A percentile compares a stretch with the other conserved stretches of the same genome.
Evolutionary conservation across 2,113 vertebrate species (phyloP).

Genomic region (Solea senegalensis): DNA sequence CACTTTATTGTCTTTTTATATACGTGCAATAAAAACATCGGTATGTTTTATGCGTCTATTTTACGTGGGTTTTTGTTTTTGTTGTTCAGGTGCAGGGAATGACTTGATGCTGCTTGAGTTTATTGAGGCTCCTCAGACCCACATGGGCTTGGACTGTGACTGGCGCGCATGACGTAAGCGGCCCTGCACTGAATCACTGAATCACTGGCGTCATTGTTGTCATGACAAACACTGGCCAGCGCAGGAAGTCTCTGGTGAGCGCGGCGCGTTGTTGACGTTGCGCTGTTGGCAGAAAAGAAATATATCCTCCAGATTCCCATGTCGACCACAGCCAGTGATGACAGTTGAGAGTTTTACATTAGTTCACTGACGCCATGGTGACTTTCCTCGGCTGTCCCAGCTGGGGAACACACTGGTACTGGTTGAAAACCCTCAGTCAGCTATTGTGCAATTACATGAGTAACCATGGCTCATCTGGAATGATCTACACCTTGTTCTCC

Average conservation of each 20-base stretch:
- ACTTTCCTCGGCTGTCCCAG: background rate
- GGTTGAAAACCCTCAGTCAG: conserved; percentile 2
- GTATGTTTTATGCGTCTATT: background rate
- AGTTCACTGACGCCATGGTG: background rate
- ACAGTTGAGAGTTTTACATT: background rate
- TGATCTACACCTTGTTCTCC: conserved; percentile 52
- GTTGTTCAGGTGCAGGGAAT: background rate
- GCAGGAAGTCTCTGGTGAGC: conserved; percentile 53
- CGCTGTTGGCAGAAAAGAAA: conserved; percentile 12
- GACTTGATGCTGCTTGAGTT: conserved; percentile 9
- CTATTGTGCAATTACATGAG: background rate
- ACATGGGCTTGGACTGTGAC: conserved; percentile 19
- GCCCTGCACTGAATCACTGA: conserved; percentile 33
- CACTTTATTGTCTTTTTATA: conserved; percentile 15
- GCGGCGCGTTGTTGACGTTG: conserved; percentile 29
- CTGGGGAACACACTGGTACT: background rate
- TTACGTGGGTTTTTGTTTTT: background rate
- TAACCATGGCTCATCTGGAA: conserved; percentile 47
- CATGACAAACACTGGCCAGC: conserved; percentile 40
- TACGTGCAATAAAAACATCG: too few species aligned
- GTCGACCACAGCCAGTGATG: background rate
- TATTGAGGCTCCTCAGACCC: conserved; percentile 13
- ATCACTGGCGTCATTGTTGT: conserved; percentile 42
- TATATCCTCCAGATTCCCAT: conserved; percentile 20
- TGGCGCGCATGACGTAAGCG: conserved; percentile 16